Conservation (phyloP, 2,888 invertebrate genomes). For the Oconnorella tubifera region DNA sequence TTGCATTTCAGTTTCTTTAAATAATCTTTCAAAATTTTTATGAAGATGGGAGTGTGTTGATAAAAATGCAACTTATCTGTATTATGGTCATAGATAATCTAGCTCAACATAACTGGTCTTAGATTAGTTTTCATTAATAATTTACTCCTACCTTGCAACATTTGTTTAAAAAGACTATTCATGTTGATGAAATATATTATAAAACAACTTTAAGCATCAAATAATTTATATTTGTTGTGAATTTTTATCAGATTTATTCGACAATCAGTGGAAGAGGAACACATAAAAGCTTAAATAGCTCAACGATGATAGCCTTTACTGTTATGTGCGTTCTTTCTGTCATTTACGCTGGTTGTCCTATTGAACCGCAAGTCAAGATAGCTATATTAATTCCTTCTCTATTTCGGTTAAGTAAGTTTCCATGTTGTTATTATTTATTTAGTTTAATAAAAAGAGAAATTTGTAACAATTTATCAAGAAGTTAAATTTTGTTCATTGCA, state of each 20-base stretch:
- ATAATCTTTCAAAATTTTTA: too few relatives aligned
- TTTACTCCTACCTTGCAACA: too few relatives aligned
- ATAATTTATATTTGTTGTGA: neutral
- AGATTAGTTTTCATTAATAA: too few relatives aligned
- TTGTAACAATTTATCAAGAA: neutral
- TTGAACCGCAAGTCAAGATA: slow-evolving; percentile 23
- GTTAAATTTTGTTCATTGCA: too few relatives aligned
- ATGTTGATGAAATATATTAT: neutral
- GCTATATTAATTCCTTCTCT: slow-evolving; percentile 24
- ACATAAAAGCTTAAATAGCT: neutral
- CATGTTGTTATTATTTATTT: neutral
- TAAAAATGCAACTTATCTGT: too few relatives aligned
- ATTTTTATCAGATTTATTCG: neutral
- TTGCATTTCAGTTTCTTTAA: too few relatives aligned
- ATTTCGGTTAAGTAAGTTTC: slow-evolving; percentile 27
- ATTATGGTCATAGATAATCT: too few relatives aligned
- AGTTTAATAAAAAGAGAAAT: neutral
- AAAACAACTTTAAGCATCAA: neutral
- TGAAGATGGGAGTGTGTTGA: too few relatives aligned
- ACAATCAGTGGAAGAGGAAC: neutral
- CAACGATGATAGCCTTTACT: neutral
- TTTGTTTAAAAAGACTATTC: too few relatives aligned
- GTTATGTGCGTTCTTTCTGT: slow-evolving; percentile 18
- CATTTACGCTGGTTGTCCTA: slow-evolving; percentile 27
- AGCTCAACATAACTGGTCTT: too few relatives aligned